Base-by-base conservation (phyloP, 2,888 invertebrate species). In the Mythimna vitellina region DNA sequence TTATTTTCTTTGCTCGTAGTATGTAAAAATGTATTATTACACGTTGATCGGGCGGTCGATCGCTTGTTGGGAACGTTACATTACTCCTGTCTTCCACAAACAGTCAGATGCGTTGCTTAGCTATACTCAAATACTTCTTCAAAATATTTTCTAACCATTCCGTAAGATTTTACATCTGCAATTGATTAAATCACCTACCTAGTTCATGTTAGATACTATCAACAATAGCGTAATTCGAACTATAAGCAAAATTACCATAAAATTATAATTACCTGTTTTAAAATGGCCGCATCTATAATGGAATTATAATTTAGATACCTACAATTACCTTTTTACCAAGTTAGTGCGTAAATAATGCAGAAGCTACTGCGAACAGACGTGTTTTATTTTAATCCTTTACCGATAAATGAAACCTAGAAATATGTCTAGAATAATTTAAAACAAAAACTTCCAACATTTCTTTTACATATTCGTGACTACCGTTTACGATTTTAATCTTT, bases 1-100 rank as follows among this genome's bases (percentile, higher is more conserved):
- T 87, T 86, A 85, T 88, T 86, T 86, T 83, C 83, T 83, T 86
- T 86, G 84, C 83, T 85, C 85, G 86, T 84, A 72, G 87, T 87
- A 89, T 87, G 88, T 90, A 92, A 92, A 91, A 91, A 91, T 89
- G 90, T 90, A 90, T 91, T 90, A 91, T 91, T 90, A 92, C 88
- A 89, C 87, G 88, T 87, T 88, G 85, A 88, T 88, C 88, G 86
- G 87, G 88, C 87, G 90, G 88, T 85, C 86, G 85, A 83, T 88
- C 88, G 86, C 85, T 88, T 78, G 86, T 84, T 84, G 85, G 87
- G 88, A 88, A 90, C 87, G 87, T 87, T 87, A 82, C 86, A 78
- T 89, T 84, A 88, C 65, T 82, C 79, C 73, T 63, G 81, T 78
- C 57, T 25, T 72, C 88, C 90, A 90, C 71, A 58, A 7, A 42